Conservation (phyloP, 37 sponge, comb jelly and placozoan genomes). For the Spongilla lacustris region DNA sequence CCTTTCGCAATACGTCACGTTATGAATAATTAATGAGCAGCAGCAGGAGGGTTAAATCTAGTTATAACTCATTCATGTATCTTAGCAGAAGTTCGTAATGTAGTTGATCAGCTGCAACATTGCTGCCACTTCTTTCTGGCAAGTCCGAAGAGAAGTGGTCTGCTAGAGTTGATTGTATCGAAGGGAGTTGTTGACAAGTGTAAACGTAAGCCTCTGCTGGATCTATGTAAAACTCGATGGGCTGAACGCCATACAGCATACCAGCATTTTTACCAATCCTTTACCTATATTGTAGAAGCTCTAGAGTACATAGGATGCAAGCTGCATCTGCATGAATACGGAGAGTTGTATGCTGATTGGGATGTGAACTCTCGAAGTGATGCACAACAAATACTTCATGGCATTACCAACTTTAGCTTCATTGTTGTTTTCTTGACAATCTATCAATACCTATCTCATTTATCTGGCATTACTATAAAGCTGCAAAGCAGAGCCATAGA, state of each 20-base stretch:
- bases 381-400: slow-evolving; percentile 35
- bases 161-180: slow-evolving; percentile 20
- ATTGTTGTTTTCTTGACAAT: too few species aligned
- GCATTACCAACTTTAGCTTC: slow-evolving; percentile 41
- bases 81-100: slow-evolving; percentile 35
- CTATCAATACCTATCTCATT: background rate
- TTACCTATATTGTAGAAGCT: slow-evolving; percentile 33
- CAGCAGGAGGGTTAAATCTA: too few species aligned
- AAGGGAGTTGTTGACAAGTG: slow-evolving; percentile 14
- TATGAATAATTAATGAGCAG: too few species aligned
- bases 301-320: slow-evolving; percentile 20
- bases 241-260: slow-evolving; percentile 1
- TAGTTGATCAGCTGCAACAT: slow-evolving; percentile 8
- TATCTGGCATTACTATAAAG: background rate
- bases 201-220: background rate
- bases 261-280: slow-evolving; percentile 41
- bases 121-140: slow-evolving; percentile 15
- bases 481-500: slow-evolving; percentile 27
- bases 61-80: slow-evolving; percentile 12
- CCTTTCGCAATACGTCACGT: too few species aligned
- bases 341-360: slow-evolving; percentile 23
- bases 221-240: slow-evolving; percentile 7
- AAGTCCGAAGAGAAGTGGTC: slow-evolving; percentile 34
- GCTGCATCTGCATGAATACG: slow-evolving; percentile 14
- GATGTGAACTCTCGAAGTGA: slow-evolving; percentile 15